These are phyloP conservation scores for Octonoba sinensis DNA, from an alignment of 2,888 invertebrate species.

Conservation along the genomic window DNA sequence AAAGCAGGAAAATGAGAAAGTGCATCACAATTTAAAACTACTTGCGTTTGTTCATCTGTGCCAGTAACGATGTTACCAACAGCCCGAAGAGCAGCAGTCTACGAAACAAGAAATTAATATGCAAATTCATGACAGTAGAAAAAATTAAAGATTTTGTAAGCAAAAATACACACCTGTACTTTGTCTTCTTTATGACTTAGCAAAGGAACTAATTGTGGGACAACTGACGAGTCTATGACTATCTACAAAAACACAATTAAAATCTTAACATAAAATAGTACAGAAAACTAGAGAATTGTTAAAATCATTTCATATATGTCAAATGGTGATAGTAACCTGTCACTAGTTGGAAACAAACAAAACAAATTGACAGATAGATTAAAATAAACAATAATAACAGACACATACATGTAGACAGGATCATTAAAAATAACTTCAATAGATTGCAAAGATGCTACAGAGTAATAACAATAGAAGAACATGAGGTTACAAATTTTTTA, in stretches of 20 bases:
- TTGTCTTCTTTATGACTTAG: slow-evolving; percentile 95
- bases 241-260: slow-evolving; percentile 72
- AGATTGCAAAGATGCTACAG: no score
- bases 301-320: no score
- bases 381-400: no score
- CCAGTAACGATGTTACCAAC: slow-evolving; percentile 99
- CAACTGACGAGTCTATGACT: slow-evolving; percentile 96
- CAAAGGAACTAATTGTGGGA: slow-evolving; percentile 93
- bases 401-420: no score
- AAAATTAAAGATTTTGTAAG: not conserved
- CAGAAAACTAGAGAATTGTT: no score
- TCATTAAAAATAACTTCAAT: no score
- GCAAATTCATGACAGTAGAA: not conserved
- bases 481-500: no score
- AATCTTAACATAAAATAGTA: no score
- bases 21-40: slow-evolving; percentile 95
- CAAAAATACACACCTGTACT: slow-evolving; percentile 74
- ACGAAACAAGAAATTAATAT: not conserved
- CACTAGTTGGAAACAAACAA: not conserved
- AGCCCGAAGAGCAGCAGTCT: slow-evolving; percentile 81
- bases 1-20: slow-evolving; percentile 93
- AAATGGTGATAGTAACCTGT: not conserved
- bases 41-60: slow-evolving; percentile 98
- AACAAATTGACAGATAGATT: no score
- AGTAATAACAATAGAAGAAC: no score